Base-by-base conservation (phyloP, 2,888 invertebrate species). In the Caenorhabditis sinica region DNA sequence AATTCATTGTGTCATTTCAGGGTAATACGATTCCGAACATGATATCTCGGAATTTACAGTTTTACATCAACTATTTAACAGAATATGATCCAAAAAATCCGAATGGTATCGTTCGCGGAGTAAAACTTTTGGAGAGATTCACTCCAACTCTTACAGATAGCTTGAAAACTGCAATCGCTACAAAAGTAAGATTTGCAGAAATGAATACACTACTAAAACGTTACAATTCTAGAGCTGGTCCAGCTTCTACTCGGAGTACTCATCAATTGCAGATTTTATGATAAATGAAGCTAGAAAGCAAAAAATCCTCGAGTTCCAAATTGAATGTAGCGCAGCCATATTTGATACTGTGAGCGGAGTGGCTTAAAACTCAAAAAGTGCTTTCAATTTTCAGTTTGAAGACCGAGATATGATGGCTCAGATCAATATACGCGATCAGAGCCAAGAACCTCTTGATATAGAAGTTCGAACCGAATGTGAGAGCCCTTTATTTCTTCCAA, bases 161-260 rank as follows among this genome's bases (percentile, higher is more conserved):
- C 8, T 25, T 65, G 11, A 49, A 45, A n/a, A 3, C 8, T 28
- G 15, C 45, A 9, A 45, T 65, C n/a, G 4, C 9, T 23, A 49
- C 9, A 8, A 43, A n/a, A 49, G 65, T 65, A 33, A 65, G n/a
- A n/a, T n/a, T n/a, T n/a, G n/a, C n/a, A n/a, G n/a, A n/a, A n/a
- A n/a, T n/a, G n/a, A n/a, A n/a, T n/a, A n/a, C n/a, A n/a, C n/a
- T n/a, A n/a, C n/a, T n/a, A n/a, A 23, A 11, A 23, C 11, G 23
- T 0, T 11, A 25, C 20, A 25, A 20, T 25, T 56, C 28, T n/a
- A 60, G 60, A 33, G 33, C 13, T 60, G 60, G 60, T 6, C 17
- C 20, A 33, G n/a, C 8, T 60, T 60, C n/a, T 60, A 60, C 20
- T 33, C n/a, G n/a, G 28, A 60, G n/a, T 60, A 60, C 60, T 2